Conservation (phyloP, 2,797 vertebrate genomes). For the Arrhamphus sclerolepis region DNA sequence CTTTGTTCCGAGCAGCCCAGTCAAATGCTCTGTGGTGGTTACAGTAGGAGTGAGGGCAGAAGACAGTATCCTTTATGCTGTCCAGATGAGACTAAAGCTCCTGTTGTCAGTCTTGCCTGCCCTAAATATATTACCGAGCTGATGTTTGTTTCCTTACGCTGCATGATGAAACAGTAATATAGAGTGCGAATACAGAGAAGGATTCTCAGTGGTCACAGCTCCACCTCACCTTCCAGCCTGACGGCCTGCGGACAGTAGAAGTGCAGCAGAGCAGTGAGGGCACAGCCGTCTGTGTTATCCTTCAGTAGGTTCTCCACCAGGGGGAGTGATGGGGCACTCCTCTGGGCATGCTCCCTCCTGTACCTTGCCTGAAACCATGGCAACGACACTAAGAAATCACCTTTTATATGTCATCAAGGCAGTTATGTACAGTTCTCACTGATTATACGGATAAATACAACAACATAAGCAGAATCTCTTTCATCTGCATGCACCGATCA, state of each 20-base stretch:
- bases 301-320: conserved; percentile 94
- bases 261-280: conserved; percentile 92
- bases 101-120: not conserved
- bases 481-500: conserved; percentile 29
- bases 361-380: conserved; percentile 86
- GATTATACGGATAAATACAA: conserved; percentile 22
- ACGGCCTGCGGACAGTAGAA: conserved; percentile 93
- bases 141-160: conserved; percentile 13
- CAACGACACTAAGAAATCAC: conserved; percentile 63
- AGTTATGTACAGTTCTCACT: conserved; percentile 5
- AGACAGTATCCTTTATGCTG: conserved; percentile 31
- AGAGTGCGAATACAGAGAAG: not conserved
- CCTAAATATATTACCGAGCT: not conserved
- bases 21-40: conserved; percentile 14
- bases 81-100: not conserved
- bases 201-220: conserved; percentile 12
- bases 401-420: conserved; percentile 37
- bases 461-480: conserved; percentile 24
- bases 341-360: conserved; percentile 87
- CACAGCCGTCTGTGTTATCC: conserved; percentile 93
- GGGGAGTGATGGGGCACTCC: conserved; percentile 86
- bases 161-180: conserved; percentile 10
- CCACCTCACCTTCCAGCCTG: conserved; percentile 85
- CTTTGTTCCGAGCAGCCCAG: conserved; percentile 28
- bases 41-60: conserved; percentile 16